A percentile compares a stretch with the other conserved stretches of the same genome.
Evolutionary conservation across 1,140 invertebrate genomes (phyloP).

Genomic region (Aphis craccivora): DNA sequence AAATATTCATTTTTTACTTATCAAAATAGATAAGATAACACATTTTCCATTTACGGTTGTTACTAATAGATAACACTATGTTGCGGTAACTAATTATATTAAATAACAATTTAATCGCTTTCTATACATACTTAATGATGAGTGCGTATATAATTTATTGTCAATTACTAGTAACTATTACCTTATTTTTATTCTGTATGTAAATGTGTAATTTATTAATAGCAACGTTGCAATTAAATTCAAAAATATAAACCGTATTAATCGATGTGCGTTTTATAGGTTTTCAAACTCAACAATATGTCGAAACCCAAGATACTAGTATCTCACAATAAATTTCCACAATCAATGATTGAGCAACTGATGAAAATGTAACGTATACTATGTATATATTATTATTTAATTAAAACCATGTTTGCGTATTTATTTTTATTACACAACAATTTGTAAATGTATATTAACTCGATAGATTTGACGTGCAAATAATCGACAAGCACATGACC

Average conservation of each 20-base stretch:
- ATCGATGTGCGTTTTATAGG: not conserved
- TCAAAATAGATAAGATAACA: too few relatives aligned
- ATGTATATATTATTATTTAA: not conserved
- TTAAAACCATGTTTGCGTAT: not conserved
- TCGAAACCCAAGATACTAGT: not conserved
- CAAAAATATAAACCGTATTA: not conserved
- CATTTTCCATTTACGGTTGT: too few relatives aligned
- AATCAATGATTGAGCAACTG: not conserved
- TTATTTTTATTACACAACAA: not conserved
- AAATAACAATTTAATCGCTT: not conserved
- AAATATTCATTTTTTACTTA: too few relatives aligned
- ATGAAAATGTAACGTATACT: not conserved
- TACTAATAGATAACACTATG: too few relatives aligned
- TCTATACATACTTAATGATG: not conserved
- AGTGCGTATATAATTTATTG: not conserved
- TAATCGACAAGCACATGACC: not conserved
- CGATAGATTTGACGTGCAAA: not conserved
- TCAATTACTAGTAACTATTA: not conserved
- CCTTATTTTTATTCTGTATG: not conserved
- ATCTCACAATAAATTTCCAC: not conserved
- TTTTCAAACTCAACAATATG: not conserved
- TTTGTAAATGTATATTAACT: not conserved
- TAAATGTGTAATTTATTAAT: not conserved
- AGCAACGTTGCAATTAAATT: not conserved
- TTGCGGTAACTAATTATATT: not conserved